A percentile compares a stretch with the other conserved stretches of the same genome.
Evolutionary conservation across 2,888 invertebrate genomes (phyloP).

Genomic region (Yponomeuta sedellus): DNA sequence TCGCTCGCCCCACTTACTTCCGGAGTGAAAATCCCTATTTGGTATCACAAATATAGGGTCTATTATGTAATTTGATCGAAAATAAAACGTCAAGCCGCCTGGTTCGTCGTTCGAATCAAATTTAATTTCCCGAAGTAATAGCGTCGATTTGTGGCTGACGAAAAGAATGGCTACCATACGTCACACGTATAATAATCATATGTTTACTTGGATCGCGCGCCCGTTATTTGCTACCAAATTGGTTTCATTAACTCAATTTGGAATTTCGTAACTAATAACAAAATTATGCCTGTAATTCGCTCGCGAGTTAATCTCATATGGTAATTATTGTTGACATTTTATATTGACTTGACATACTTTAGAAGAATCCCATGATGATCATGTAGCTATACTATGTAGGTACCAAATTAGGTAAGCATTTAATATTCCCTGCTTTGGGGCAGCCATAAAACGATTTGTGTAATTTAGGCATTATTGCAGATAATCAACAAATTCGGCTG

Average conservation of each 20-base stretch:
- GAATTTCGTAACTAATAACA: background rate
- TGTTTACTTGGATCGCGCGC: background rate
- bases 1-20: conserved; percentile 37
- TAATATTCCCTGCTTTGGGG: background rate
- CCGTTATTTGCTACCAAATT: conserved; percentile 1
- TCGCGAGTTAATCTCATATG: background rate
- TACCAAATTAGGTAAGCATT: background rate
- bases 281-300: background rate
- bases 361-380: background rate
- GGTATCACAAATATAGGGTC: conserved; percentile 10
- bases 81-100: background rate
- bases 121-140: background rate
- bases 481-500: conserved; percentile 32
- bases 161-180: too few species aligned
- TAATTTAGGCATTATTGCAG: background rate
- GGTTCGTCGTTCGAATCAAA: background rate
- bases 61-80: background rate
- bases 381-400: background rate
- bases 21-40: conserved; percentile 1
- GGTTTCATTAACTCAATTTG: background rate
- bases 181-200: too few species aligned
- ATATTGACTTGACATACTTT: background rate
- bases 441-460: conserved; percentile 1
- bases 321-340: background rate
- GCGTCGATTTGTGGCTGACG: background rate